These are phyloP conservation scores for Dicroscelio sp. DNA, from an alignment of 2,888 invertebrate species.

Conservation along the genomic window DNA sequence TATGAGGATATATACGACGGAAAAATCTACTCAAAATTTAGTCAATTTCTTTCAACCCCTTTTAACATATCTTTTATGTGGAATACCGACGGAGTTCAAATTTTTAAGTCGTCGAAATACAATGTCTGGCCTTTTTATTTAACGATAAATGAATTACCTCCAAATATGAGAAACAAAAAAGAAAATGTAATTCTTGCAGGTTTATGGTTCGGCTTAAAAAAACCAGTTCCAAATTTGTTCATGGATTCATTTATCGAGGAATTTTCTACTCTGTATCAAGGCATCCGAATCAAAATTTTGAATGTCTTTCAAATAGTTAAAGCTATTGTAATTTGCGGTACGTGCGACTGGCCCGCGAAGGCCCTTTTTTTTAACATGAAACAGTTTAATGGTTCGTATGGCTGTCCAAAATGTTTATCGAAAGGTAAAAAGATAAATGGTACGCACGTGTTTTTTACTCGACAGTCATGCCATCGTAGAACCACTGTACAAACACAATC, in stretches of 20 bases:
- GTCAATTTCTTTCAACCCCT: neutral
- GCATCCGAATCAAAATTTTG: neutral
- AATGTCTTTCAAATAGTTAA: neutral
- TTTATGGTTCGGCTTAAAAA: slow-evolving; percentile 18
- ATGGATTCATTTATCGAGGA: slow-evolving; percentile 18
- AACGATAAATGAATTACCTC: slow-evolving; percentile 11
- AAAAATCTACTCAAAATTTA: neutral
- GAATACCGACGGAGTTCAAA: slow-evolving; percentile 24
- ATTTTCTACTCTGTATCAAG: slow-evolving; percentile 30
- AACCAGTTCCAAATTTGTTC: slow-evolving; percentile 42
- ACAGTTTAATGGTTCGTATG: slow-evolving; percentile 41
- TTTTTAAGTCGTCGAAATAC: slow-evolving; percentile 16
- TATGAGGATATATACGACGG: slow-evolving; percentile 43
- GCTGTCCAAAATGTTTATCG: slow-evolving; percentile 47
- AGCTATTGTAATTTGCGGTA: slow-evolving; percentile 41
- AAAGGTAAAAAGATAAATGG: neutral
- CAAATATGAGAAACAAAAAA: neutral
- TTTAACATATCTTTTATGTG: slow-evolving; percentile 6
- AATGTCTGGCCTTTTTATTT: slow-evolving; percentile 20
- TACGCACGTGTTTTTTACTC: slow-evolving; percentile 23
- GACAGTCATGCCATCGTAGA: slow-evolving; percentile 15
- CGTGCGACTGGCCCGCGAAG: slow-evolving; percentile 65
- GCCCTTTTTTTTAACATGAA: slow-evolving; percentile 54
- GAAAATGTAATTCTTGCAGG: slow-evolving; percentile 39
- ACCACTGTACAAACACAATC: slow-evolving; percentile 22